Evolutionary conservation across 2,888 invertebrate species (phyloP).

Genomic region (Apocheima hispidaria): DNA sequence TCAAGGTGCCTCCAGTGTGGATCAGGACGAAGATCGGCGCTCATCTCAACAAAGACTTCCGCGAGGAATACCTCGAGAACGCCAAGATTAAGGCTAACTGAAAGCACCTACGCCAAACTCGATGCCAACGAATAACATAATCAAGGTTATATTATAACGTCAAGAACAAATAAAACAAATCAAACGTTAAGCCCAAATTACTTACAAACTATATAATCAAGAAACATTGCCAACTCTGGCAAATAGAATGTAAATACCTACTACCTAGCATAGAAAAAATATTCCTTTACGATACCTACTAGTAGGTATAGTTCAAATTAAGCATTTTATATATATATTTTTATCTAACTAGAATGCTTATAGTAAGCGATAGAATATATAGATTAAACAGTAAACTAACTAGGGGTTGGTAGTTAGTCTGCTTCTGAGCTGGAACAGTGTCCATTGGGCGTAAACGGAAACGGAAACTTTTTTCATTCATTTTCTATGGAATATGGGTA

Average conservation of each 20-base stretch:
- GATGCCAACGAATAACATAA: not conserved
- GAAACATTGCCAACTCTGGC: not conserved
- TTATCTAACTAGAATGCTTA: no score
- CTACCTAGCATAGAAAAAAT: no score
- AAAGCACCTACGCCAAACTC: conserved; percentile 25
- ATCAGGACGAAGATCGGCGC: conserved; percentile 87
- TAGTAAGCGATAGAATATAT: no score
- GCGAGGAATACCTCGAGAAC: conserved; percentile 87
- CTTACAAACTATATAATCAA: conserved; percentile 45
- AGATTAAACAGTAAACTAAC: no score
- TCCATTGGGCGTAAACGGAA: no score
- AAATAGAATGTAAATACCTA: not conserved
- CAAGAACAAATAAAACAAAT: not conserved
- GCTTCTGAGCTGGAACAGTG: no score
- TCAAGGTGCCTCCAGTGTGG: conserved; percentile 88
- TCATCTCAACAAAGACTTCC: conserved; percentile 85
- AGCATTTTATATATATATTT: conserved; percentile 17
- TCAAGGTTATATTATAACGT: conserved; percentile 53
- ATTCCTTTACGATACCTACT: no score
- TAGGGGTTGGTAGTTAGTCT: no score
- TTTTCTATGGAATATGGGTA: no score
- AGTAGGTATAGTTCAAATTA: conserved; percentile 7
- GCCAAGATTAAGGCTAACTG: conserved; percentile 59
- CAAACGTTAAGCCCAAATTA: no score
- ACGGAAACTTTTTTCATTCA: no score